A percentile compares a stretch with the other conserved stretches of the same genome.
These are phyloP conservation scores for Harpagus bidentatus DNA, from an alignment of 2,113 vertebrate genomes.

Conservation along the genomic window DNA sequence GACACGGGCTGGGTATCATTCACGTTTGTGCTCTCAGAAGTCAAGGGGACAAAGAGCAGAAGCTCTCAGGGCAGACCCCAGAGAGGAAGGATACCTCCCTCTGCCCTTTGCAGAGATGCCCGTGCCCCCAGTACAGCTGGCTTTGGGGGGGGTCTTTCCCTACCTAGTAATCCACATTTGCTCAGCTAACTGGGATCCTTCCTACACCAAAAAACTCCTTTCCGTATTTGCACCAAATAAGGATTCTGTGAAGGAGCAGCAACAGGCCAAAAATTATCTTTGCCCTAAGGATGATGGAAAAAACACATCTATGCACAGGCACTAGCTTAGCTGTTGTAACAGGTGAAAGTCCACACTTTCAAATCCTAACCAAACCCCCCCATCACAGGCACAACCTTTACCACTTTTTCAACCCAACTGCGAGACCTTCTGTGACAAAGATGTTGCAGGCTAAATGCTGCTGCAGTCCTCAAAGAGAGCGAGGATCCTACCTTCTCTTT, in stretches of 20 bases:
- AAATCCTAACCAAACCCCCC: neutral
- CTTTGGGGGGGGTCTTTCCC: neutral
- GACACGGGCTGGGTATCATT: rapidly evolving
- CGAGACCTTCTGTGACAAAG: rapidly evolving
- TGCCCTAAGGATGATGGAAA: neutral
- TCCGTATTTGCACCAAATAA: rapidly evolving
- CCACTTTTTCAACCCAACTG: neutral
- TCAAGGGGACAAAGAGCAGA: rapidly evolving
- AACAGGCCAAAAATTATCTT: rapidly evolving
- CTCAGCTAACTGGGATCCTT: neutral
- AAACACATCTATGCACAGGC: rapidly evolving
- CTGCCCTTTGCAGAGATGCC: neutral
- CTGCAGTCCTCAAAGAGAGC: neutral
- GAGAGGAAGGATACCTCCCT: rapidly evolving
- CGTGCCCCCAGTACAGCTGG: rapidly evolving
- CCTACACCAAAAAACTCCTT: neutral
- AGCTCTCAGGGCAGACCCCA: neutral
- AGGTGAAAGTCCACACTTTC: neutral
- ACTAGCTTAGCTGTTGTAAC: rapidly evolving
- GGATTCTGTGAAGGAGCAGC: neutral
- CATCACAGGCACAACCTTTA: too few species aligned
- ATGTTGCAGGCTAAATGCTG: rapidly evolving
- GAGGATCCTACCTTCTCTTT: neutral
- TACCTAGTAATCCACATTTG: neutral
- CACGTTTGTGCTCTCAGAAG: rapidly evolving